Evolutionary conservation across 2,797 vertebrate genomes (phyloP).

Genomic region (Alosa sapidissima): DNA sequence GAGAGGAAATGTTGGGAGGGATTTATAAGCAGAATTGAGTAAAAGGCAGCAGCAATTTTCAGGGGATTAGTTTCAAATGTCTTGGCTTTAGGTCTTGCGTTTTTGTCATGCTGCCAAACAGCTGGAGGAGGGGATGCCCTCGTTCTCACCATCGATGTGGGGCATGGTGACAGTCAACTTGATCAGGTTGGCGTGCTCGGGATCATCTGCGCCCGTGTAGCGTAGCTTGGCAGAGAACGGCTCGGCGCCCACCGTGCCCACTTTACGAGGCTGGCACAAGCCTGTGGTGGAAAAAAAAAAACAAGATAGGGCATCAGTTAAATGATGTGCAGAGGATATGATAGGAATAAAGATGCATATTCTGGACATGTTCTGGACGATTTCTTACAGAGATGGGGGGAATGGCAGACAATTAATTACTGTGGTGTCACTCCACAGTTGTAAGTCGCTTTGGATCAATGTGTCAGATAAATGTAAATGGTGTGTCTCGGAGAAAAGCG

Average conservation of each 20-base stretch:
- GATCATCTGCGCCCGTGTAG: slow-evolving; percentile 87
- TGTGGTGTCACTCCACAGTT: too few relatives aligned
- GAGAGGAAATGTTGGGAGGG: neutral
- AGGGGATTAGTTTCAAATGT: slow-evolving; percentile 4
- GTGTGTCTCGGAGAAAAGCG: neutral
- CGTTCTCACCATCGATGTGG: slow-evolving; percentile 85
- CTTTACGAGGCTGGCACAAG: slow-evolving; percentile 87
- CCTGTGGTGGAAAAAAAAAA: slow-evolving; percentile 66
- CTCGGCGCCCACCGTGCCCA: slow-evolving; percentile 89
- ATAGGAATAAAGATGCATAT: neutral
- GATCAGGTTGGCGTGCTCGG: slow-evolving; percentile 85
- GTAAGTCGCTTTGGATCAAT: too few relatives aligned
- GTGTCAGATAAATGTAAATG: neutral
- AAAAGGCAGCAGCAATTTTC: slow-evolving; percentile 5
- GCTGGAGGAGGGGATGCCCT: slow-evolving; percentile 36
- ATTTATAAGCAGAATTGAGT: neutral
- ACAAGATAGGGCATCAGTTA: neutral
- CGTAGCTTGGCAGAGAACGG: slow-evolving; percentile 93
- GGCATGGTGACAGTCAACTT: slow-evolving; percentile 93
- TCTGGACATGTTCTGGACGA: neutral
- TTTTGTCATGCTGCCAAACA: neutral
- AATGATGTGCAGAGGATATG: neutral
- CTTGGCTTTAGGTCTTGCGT: slow-evolving; percentile 9
- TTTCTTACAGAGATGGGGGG: neutral
- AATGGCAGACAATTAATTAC: neutral